Evolutionary conservation across 2,797 vertebrate species (phyloP).

Genomic region (Brachyalestes nurse): DNA sequence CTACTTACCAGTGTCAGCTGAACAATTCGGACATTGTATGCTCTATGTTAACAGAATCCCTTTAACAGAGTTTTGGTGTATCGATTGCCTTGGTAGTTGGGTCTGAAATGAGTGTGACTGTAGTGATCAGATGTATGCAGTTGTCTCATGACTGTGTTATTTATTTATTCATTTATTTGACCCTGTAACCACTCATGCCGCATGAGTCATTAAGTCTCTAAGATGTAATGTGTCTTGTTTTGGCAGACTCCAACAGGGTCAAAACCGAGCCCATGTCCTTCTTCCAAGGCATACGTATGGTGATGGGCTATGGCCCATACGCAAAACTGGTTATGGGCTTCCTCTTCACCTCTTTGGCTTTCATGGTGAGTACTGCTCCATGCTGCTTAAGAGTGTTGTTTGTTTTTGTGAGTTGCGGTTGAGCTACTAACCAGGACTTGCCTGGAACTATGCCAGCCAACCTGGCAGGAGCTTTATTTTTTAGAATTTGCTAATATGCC

Average conservation of each 20-base stretch:
- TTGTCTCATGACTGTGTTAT: background rate
- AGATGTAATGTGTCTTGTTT: background rate
- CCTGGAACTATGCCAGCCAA: background rate
- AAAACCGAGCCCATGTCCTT: conserved; percentile 80
- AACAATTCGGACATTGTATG: conserved; percentile 26
- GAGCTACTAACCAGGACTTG: background rate
- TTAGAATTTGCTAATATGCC: conserved; percentile 19
- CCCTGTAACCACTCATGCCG: background rate
- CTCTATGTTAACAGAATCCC: too few relatives aligned
- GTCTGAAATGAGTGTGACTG: background rate
- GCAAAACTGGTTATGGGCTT: conserved; percentile 90
- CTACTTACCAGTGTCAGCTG: background rate
- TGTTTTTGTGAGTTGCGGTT: background rate
- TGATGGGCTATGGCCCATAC: conserved; percentile 88
- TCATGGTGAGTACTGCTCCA: conserved; percentile 84
- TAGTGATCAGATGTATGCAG: background rate
- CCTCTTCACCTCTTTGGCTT: conserved; percentile 93
- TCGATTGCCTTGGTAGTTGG: background rate
- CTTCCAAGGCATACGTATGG: conserved; percentile 84
- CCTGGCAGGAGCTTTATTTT: background rate
- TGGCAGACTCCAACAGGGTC: conserved; percentile 74
- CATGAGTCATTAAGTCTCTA: background rate
- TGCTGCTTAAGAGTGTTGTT: background rate
- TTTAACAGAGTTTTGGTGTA: background rate
- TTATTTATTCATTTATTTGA: background rate